Conservation (phyloP, 2,797 vertebrate species). For the Tragopan temminckii region DNA sequence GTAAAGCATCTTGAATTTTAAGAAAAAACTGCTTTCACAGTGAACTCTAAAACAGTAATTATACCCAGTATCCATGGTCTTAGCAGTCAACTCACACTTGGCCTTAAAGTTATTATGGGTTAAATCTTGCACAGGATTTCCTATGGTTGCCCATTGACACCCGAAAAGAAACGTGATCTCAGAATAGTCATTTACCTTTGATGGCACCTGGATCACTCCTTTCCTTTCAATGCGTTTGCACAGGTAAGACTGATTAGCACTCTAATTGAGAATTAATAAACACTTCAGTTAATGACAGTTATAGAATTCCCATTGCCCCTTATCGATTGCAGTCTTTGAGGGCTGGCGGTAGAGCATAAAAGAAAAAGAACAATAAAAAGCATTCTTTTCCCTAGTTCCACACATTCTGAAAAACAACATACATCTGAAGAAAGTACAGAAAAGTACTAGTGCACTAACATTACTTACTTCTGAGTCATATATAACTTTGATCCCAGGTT, state of each 20-base stretch:
- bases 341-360: rapidly evolving
- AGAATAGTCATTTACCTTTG: background rate
- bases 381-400: background rate
- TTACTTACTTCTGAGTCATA: background rate
- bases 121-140: slow-evolving; percentile 6
- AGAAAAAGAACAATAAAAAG: background rate
- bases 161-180: background rate
- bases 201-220: background rate
- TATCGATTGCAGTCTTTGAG: slow-evolving; percentile 32
- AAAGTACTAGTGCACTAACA: background rate
- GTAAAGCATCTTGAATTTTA: background rate
- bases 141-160: background rate
- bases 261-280: slow-evolving; percentile 74
- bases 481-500: background rate
- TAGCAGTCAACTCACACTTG: background rate
- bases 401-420: background rate
- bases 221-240: background rate
- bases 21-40: background rate
- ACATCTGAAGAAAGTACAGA: background rate
- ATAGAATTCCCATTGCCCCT: slow-evolving; percentile 68
- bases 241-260: slow-evolving; percentile 62
- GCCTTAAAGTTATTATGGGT: slow-evolving; percentile 9
- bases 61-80: background rate
- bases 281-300: slow-evolving; percentile 60
- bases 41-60: background rate